phyloP scores from a whole-genome alignment of 2,888 invertebrate genomes.

The Chrysolina oricalcia region DNA sequence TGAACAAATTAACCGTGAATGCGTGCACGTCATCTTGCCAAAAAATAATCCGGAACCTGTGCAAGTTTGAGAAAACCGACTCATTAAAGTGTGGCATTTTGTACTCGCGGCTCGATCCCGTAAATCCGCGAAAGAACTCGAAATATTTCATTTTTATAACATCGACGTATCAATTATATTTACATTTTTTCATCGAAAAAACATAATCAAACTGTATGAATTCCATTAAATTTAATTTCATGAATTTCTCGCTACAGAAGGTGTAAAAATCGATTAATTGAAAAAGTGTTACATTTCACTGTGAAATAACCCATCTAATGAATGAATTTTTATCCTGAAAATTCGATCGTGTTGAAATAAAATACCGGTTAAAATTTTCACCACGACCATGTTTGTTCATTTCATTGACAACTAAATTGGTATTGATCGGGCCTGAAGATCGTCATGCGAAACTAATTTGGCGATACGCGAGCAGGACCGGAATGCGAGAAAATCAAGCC shows the following conservation, averaged over 20 bases:
- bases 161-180: slow-evolving; percentile 25
- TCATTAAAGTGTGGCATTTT: slow-evolving; percentile 19
- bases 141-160: neutral
- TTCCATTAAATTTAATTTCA: slow-evolving; percentile 42
- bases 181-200: slow-evolving; percentile 31
- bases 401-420: slow-evolving; percentile 49
- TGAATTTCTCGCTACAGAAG: slow-evolving; percentile 41
- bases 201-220: slow-evolving; percentile 32
- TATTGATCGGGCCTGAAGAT: slow-evolving; percentile 44
- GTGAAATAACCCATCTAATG: slow-evolving; percentile 30
- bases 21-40: neutral
- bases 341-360: slow-evolving; percentile 39
- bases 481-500: neutral
- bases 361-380: slow-evolving; percentile 31
- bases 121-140: neutral
- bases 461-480: slow-evolving; percentile 13
- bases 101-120: neutral
- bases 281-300: slow-evolving; percentile 26
- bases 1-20: neutral
- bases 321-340: slow-evolving; percentile 42
- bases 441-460: slow-evolving; percentile 53
- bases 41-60: slow-evolving; percentile 13
- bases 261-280: slow-evolving; percentile 44
- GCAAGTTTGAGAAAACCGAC: neutral
- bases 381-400: slow-evolving; percentile 44